These are phyloP conservation scores for Pinctada fucata DNA, from an alignment of 2,888 invertebrate species.

Conservation along the genomic window DNA sequence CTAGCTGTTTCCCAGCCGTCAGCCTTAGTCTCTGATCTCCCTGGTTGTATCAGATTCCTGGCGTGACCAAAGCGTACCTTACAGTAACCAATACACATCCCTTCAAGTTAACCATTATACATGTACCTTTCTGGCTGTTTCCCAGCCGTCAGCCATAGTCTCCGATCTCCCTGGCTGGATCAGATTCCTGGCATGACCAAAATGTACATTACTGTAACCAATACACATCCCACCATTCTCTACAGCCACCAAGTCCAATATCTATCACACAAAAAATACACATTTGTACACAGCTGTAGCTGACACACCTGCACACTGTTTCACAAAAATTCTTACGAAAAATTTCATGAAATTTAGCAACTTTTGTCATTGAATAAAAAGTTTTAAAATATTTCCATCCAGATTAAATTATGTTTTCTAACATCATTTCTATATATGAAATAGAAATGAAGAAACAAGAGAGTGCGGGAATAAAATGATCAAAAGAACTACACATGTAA, in stretches of 20 bases:
- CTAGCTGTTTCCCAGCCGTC: slow-evolving; percentile 68
- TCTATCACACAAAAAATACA: slow-evolving; percentile 31
- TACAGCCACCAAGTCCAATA: slow-evolving; percentile 61
- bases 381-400: too few relatives aligned
- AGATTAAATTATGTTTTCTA: too few relatives aligned
- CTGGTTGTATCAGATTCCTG: slow-evolving; percentile 59
- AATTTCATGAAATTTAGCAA: too few relatives aligned
- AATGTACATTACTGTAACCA: slow-evolving; percentile 62
- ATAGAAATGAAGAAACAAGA: too few relatives aligned
- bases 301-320: too few relatives aligned
- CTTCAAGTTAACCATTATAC: slow-evolving; percentile 42
- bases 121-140: slow-evolving; percentile 59
- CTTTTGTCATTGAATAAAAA: too few relatives aligned
- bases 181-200: slow-evolving; percentile 64
- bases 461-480: too few relatives aligned
- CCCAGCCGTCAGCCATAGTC: slow-evolving; percentile 66
- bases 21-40: slow-evolving; percentile 54
- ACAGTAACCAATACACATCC: slow-evolving; percentile 62
- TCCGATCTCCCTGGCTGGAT: slow-evolving; percentile 57
- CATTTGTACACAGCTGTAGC: too few relatives aligned
- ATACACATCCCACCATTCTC: slow-evolving; percentile 63
- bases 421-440: too few relatives aligned
- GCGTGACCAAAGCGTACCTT: slow-evolving; percentile 63
- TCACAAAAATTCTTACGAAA: too few relatives aligned
- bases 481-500: too few relatives aligned